A percentile compares a stretch with the other conserved stretches of the same genome.
Evolutionary conservation across 2,113 vertebrate species (phyloP).

Genomic region (Hippocampus mohnikei): DNA sequence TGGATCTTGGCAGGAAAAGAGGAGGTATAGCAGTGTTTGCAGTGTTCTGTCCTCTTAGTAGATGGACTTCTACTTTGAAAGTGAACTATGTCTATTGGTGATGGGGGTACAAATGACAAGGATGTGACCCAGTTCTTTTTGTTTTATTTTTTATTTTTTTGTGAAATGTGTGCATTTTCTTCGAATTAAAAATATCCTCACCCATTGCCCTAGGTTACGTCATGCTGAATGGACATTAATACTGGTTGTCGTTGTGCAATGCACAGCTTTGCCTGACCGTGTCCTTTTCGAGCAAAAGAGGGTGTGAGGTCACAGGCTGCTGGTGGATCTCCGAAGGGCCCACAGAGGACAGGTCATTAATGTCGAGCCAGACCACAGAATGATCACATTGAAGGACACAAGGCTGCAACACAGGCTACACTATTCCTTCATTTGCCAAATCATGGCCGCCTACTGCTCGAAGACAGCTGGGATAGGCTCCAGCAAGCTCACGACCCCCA

Average conservation of each 20-base stretch:
- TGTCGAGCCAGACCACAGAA: conserved; percentile 49
- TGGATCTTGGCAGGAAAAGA: conserved; percentile 28
- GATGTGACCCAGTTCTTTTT: background rate
- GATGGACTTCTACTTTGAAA: conserved; percentile 16
- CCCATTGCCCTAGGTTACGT: conserved; percentile 46
- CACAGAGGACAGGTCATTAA: conserved; percentile 57
- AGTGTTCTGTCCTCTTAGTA: background rate
- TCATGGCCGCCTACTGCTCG: background rate
- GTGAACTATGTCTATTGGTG: conserved; percentile 22
- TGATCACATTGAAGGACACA: conserved; percentile 46
- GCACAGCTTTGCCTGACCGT: conserved; percentile 27
- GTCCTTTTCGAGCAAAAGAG: conserved; percentile 22
- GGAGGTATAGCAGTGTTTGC: background rate
- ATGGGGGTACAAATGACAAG: conserved; percentile 5
- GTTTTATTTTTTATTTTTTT: background rate
- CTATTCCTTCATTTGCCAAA: conserved; percentile 15
- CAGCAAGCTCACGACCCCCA: no score
- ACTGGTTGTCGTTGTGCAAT: conserved; percentile 26
- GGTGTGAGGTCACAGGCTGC: conserved; percentile 52
- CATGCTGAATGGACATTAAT: conserved; percentile 48
- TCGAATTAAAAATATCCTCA: conserved; percentile 29
- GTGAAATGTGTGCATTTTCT: conserved; percentile 8
- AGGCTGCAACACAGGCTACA: conserved; percentile 7
- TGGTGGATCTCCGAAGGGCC: conserved; percentile 48
- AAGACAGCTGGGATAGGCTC: no score